Percentiles rank a stretch among this genome's conserved stretches.
phyloP scores from a whole-genome alignment of 2,113 vertebrate genomes.

The Chaetorhynchus papuensis region DNA sequence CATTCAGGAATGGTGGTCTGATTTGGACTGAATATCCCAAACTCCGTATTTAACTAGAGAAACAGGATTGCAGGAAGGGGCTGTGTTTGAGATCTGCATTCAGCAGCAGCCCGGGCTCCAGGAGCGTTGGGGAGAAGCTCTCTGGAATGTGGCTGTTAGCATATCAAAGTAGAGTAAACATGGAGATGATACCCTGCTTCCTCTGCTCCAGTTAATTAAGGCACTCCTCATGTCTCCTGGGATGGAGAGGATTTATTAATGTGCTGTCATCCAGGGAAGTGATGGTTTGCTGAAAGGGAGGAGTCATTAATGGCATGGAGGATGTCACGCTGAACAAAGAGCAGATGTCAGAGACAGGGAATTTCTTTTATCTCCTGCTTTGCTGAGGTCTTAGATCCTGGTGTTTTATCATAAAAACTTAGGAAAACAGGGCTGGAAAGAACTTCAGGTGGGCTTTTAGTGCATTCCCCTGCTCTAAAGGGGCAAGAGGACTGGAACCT shows the following conservation, averaged over 20 bases:
- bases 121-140: neutral
- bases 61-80: neutral
- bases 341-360: conserved; percentile 5
- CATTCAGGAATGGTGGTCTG: neutral
- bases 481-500: neutral
- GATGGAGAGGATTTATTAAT: conserved; percentile 16
- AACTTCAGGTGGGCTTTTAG: neutral
- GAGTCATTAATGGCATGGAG: neutral
- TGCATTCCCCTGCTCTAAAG: neutral
- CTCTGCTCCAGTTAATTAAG: conserved; percentile 24
- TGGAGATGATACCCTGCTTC: conserved; percentile 43
- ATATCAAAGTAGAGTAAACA: conserved; percentile 47
- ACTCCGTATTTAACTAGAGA: neutral
- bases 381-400: conserved; percentile 22
- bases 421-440: neutral
- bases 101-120: neutral
- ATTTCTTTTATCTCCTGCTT: neutral
- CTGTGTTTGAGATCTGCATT: neutral
- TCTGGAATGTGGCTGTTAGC: conserved; percentile 25
- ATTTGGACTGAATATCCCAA: neutral
- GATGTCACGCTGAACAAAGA: conserved; percentile 13
- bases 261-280: neutral
- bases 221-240: neutral
- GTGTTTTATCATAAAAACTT: neutral
- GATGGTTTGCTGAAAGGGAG: conserved; percentile 30